phyloP scores from a whole-genome alignment of 2,797 vertebrate species.

The Halcyon leucocephala region DNA sequence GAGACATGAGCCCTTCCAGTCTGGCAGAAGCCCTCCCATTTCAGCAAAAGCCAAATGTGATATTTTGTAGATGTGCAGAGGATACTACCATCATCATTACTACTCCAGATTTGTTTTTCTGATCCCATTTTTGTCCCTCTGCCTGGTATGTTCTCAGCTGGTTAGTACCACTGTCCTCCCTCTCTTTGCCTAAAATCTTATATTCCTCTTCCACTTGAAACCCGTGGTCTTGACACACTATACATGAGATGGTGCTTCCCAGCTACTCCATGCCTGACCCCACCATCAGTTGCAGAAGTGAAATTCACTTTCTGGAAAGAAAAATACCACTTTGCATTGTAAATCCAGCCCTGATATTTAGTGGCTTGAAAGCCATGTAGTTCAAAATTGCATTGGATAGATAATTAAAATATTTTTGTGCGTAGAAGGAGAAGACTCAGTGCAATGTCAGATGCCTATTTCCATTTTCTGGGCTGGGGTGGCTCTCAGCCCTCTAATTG shows the following conservation, averaged over 20 bases:
- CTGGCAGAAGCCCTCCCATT: not conserved
- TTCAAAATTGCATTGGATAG: not conserved
- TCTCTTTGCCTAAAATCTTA: not conserved
- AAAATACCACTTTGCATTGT: not conserved
- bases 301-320: not conserved
- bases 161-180: not conserved
- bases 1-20: not conserved
- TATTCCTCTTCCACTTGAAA: not conserved
- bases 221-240: rapidly evolving
- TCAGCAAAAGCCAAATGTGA: not conserved
- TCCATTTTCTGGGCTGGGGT: not conserved
- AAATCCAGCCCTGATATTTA: not conserved
- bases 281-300: not conserved
- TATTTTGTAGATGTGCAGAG: not conserved
- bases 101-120: not conserved
- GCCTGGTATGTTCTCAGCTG: not conserved
- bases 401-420: not conserved
- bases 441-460: not conserved
- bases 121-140: not conserved
- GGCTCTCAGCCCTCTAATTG: not conserved
- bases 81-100: not conserved
- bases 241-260: not conserved
- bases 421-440: not conserved
- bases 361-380: not conserved
- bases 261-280: not conserved